These are phyloP conservation scores for Chalcis sispes DNA, from an alignment of 2,888 invertebrate genomes.

Conservation along the genomic window DNA sequence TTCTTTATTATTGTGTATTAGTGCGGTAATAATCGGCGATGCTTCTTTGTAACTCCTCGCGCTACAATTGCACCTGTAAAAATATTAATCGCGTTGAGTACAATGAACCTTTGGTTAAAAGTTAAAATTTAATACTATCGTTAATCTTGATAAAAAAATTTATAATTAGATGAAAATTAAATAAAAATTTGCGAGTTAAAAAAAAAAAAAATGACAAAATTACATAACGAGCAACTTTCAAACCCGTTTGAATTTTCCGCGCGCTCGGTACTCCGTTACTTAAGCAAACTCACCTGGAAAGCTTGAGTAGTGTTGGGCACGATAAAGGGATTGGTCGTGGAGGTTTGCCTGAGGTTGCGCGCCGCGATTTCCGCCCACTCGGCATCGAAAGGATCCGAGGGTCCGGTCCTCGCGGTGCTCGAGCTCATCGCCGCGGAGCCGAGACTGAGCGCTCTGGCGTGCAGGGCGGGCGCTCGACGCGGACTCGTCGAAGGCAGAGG, in stretches of 20 bases:
- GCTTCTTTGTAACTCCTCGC: slow-evolving; percentile 69
- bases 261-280: no score
- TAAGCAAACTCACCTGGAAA: slow-evolving; percentile 74
- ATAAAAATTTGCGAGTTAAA: neutral
- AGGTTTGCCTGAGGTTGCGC: slow-evolving; percentile 75
- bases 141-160: no score
- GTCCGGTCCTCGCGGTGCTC: slow-evolving; percentile 60
- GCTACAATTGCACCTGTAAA: slow-evolving; percentile 81
- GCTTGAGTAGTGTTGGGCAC: slow-evolving; percentile 78
- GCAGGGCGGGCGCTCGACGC: slow-evolving; percentile 79
- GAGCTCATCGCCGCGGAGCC: slow-evolving; percentile 75
- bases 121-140: neutral
- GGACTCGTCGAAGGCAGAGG: slow-evolving; percentile 66
- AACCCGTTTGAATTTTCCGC: no score
- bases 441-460: slow-evolving; percentile 77
- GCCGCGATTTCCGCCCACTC: slow-evolving; percentile 87
- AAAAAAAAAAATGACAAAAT: slow-evolving; percentile 3
- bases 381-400: slow-evolving; percentile 84
- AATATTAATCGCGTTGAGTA: neutral
- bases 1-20: slow-evolving; percentile 67
- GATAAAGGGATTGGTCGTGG: slow-evolving; percentile 81
- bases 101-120: no score
- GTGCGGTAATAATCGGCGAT: slow-evolving; percentile 71
- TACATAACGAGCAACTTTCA: neutral
- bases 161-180: neutral